Evolutionary conservation across 1,140 invertebrate genomes (phyloP).

Genomic region (Hycleus cichorii): DNA sequence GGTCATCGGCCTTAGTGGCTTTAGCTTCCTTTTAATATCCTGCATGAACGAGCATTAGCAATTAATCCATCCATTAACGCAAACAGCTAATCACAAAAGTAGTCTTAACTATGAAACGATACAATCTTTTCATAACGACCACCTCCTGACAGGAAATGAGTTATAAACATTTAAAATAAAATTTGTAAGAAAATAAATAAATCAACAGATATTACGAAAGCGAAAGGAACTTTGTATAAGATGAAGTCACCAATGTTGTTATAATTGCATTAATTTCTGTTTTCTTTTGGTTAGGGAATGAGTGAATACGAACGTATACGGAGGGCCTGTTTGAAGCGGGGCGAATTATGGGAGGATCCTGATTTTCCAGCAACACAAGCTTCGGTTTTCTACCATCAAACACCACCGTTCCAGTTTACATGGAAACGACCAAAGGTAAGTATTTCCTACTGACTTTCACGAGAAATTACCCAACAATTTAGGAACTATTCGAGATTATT

Average conservation of each 20-base stretch:
- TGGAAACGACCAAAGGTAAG: conserved; percentile 87
- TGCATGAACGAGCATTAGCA: conserved; percentile 10
- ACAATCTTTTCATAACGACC: no score
- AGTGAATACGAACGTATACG: conserved; percentile 77
- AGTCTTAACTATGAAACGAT: no score
- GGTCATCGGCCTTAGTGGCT: conserved; percentile 7
- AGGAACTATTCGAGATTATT: no score
- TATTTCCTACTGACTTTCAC: neutral
- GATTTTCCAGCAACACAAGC: conserved; percentile 82
- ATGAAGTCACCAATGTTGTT: no score
- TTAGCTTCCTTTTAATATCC: conserved; percentile 3
- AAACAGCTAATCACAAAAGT: conserved; percentile 1
- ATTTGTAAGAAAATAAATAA: no score
- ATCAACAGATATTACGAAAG: no score
- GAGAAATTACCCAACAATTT: no score
- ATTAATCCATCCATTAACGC: conserved; percentile 11
- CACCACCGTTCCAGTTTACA: conserved; percentile 82
- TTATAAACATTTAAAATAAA: no score
- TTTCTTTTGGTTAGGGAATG: conserved; percentile 40
- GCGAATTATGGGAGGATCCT: conserved; percentile 84
- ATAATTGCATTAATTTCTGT: no score
- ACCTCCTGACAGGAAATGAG: no score
- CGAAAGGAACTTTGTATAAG: no score
- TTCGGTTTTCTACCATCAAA: conserved; percentile 90
- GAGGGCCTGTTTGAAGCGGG: conserved; percentile 67